These are phyloP conservation scores for Serinus canaria DNA, from an alignment of 2,113 vertebrate species.

Conservation along the genomic window DNA sequence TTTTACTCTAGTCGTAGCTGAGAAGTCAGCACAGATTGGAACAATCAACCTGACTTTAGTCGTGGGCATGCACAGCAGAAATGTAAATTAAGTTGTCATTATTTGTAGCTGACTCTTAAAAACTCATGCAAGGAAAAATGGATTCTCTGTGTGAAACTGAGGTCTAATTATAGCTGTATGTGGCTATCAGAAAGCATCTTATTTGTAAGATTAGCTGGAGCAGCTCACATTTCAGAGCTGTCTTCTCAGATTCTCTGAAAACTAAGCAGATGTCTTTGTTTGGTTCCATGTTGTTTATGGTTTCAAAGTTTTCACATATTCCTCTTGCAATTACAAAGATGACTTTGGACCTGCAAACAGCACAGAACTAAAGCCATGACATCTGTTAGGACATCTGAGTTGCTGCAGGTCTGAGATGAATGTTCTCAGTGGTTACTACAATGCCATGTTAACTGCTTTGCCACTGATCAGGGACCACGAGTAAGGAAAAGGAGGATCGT, in stretches of 20 bases:
- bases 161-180: slow-evolving; percentile 29
- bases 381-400: slow-evolving; percentile 21
- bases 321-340: neutral
- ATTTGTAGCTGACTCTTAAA: slow-evolving; percentile 2
- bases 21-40: neutral
- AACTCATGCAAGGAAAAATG: slow-evolving; percentile 1
- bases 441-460: neutral
- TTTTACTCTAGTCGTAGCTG: neutral
- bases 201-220: slow-evolving; percentile 37
- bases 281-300: slow-evolving; percentile 2
- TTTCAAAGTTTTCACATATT: slow-evolving; percentile 29
- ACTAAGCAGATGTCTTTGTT: slow-evolving; percentile 27
- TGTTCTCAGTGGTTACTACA: neutral
- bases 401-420: neutral
- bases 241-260: slow-evolving; percentile 36
- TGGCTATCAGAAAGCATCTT: slow-evolving; percentile 20
- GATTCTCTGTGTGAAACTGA: slow-evolving; percentile 15
- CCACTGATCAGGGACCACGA: neutral
- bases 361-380: neutral
- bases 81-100: slow-evolving; percentile 12
- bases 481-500: neutral
- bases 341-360: neutral
- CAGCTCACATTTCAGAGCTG: slow-evolving; percentile 46
- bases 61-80: slow-evolving; percentile 2
- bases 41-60: neutral